A percentile compares a stretch with the other conserved stretches of the same genome.
Evolutionary conservation across 2,888 invertebrate genomes (phyloP).

Genomic region (Luperina nickerlii): DNA sequence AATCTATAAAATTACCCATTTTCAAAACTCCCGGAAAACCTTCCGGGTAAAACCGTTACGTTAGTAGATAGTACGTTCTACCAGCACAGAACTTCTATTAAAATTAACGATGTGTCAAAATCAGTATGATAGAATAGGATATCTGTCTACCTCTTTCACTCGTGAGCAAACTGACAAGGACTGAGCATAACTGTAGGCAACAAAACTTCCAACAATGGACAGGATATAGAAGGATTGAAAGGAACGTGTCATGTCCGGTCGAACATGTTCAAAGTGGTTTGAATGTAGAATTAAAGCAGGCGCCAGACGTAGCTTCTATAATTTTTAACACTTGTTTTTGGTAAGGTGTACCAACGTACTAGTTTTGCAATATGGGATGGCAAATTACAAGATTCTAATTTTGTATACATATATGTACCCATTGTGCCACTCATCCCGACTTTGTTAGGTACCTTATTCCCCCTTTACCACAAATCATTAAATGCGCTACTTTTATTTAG

Average conservation of each 20-base stretch:
- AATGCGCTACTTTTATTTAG: too few species aligned
- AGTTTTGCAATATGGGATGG: not conserved
- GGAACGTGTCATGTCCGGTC: slow-evolving; percentile 41
- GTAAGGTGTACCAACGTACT: too few species aligned
- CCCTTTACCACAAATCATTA: too few species aligned
- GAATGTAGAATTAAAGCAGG: not conserved
- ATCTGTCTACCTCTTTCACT: slow-evolving; percentile 36
- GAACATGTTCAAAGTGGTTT: slow-evolving; percentile 19
- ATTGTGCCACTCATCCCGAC: too few species aligned
- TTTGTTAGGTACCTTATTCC: too few species aligned
- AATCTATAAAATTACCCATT: too few species aligned
- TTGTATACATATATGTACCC: not conserved
- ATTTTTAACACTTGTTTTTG: not conserved
- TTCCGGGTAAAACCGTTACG: not conserved
- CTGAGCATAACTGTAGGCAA: slow-evolving; percentile 6
- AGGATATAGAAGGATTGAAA: slow-evolving; percentile 55
- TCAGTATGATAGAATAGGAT: slow-evolving; percentile 11
- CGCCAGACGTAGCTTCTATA: not conserved
- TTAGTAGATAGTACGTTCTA: not conserved
- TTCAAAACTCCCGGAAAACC: too few species aligned
- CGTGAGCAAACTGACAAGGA: slow-evolving; percentile 10
- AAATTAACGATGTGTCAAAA: slow-evolving; percentile 58
- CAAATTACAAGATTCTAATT: not conserved
- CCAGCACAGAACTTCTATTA: slow-evolving; percentile 39
- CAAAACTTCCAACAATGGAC: slow-evolving; percentile 50